phyloP scores from a whole-genome alignment of 2,888 invertebrate genomes.

The Nysson spinosus region DNA sequence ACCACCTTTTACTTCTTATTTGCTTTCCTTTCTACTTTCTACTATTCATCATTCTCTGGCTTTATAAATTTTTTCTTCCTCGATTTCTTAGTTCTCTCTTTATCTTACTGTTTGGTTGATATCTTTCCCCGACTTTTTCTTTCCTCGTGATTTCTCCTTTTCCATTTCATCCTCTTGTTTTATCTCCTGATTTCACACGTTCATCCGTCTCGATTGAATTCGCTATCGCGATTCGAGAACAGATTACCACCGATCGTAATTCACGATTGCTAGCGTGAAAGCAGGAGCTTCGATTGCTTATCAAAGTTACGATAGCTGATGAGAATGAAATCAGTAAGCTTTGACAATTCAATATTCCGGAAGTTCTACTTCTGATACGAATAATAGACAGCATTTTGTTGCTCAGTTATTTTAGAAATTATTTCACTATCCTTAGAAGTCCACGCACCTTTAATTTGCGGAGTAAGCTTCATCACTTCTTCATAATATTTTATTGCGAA shows the following conservation, averaged over 20 bases:
- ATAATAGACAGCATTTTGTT: no score
- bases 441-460: no score
- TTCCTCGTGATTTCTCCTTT: background rate
- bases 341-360: no score
- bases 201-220: background rate
- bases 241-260: slow-evolving; percentile 24
- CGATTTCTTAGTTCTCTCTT: background rate
- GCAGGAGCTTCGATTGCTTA: no score
- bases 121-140: background rate
- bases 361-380: no score
- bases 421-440: no score
- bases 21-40: background rate
- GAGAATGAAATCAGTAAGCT: no score
- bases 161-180: background rate
- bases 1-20: slow-evolving; percentile 20
- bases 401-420: no score
- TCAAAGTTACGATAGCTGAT: no score
- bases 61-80: background rate
- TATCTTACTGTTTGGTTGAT: background rate
- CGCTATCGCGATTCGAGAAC: slow-evolving; percentile 8
- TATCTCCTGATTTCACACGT: background rate
- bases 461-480: no score
- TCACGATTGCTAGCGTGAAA: slow-evolving; percentile 23
- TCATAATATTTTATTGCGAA: no score
- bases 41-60: no score